phyloP scores from a whole-genome alignment of 1,140 invertebrate species.

The Coenobita brevimanus region DNA sequence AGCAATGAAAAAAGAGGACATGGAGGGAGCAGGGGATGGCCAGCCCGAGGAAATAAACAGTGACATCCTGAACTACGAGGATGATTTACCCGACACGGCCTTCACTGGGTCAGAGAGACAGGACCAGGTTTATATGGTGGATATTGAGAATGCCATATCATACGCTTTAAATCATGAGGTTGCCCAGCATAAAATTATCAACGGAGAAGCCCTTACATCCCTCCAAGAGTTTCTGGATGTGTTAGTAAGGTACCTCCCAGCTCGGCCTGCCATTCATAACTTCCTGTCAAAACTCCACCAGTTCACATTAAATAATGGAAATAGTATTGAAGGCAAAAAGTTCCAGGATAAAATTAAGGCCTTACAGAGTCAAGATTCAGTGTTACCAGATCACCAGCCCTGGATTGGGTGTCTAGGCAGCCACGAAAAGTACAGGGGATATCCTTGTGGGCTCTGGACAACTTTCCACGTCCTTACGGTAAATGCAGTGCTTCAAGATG shows the following conservation, averaged over 20 bases:
- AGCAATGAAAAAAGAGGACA: constrained; percentile 34
- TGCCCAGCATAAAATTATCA: constrained; percentile 79
- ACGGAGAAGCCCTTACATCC: constrained; percentile 81
- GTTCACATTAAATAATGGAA: constrained; percentile 73
- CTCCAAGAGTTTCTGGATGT: constrained; percentile 83
- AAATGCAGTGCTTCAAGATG: constrained; percentile 79
- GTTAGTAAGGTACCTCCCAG: constrained; percentile 83
- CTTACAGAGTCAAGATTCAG: constrained; percentile 27
- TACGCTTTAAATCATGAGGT: constrained; percentile 89
- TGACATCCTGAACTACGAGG: constrained; percentile 52
- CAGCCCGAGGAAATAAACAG: constrained; percentile 58
- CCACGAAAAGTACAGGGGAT: constrained; percentile 83
- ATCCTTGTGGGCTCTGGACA: constrained; percentile 96
- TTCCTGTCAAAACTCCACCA: constrained; percentile 79
- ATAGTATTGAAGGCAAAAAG: constrained; percentile 77
- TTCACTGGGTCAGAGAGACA: constrained; percentile 29
- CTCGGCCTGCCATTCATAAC: constrained; percentile 78
- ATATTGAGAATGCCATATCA: constrained; percentile 88
- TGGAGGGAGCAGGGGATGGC: constrained; percentile 59
- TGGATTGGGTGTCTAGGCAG: constrained; percentile 92
- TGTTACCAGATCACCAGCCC: constrained; percentile 75
- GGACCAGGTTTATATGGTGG: constrained; percentile 84
- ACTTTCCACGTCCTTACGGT: constrained; percentile 95
- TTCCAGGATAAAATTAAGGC: constrained; percentile 71
- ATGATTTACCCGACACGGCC: constrained; percentile 55